Evolutionary conservation across 1,140 invertebrate genomes (phyloP).

Genomic region (Probaryconus sp.): DNA sequence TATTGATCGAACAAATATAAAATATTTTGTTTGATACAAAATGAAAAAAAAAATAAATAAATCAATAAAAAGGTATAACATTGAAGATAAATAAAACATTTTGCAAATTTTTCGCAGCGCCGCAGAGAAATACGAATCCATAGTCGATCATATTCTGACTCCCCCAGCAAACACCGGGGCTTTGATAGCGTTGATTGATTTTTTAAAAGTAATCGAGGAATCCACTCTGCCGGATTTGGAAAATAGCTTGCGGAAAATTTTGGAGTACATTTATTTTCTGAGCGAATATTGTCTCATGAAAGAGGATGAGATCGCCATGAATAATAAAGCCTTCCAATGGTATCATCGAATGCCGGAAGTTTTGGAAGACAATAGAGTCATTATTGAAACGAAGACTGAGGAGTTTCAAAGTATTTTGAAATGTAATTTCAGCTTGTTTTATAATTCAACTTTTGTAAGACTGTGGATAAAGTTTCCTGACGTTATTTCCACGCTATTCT

Average conservation of each 20-base stretch:
- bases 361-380: conserved; percentile 87
- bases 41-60: too few species aligned
- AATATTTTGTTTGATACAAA: too few species aligned
- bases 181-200: conserved; percentile 90
- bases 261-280: conserved; percentile 84
- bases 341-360: conserved; percentile 87
- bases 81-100: conserved; percentile 16
- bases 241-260: conserved; percentile 83
- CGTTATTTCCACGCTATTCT: too few species aligned
- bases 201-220: conserved; percentile 85
- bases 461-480: too few species aligned
- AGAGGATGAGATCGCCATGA: conserved; percentile 88
- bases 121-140: conserved; percentile 88
- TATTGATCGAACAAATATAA: too few species aligned
- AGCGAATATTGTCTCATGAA: conserved; percentile 88
- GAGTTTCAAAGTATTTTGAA: conserved; percentile 92
- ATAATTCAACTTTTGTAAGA: too few species aligned
- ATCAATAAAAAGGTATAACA: background rate
- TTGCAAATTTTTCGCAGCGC: conserved; percentile 80
- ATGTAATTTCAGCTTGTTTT: conserved; percentile 66
- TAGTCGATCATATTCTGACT: conserved; percentile 86
- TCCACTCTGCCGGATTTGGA: conserved; percentile 86
- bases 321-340: conserved; percentile 91
- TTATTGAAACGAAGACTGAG: conserved; percentile 88
- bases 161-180: conserved; percentile 89